Base-by-base conservation (phyloP, 37 sponge, comb jelly and placozoan genomes). In the Halichondria panicea region DNA sequence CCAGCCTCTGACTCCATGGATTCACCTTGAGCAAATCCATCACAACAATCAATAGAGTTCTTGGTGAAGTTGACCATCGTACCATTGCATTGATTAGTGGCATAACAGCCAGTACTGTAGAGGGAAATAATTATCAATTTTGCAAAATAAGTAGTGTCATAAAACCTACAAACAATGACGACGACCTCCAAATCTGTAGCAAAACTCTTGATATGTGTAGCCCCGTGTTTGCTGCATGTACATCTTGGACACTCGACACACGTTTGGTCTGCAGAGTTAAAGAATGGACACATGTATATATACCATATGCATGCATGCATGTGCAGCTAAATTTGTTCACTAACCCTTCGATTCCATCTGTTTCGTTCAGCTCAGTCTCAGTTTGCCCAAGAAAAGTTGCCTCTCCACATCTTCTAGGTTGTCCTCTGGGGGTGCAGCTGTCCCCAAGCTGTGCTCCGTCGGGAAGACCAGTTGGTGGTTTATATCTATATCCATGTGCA, bases 231-330 rank as follows among this genome's bases (percentile, higher is more conserved):
- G 48, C 22, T 33, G 38, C 6, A 2, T 25, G 22, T 55, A n/a
- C 57, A 71, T 54, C 57, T n/a, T 50, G 38, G 4, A 15, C 7
- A 37, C 54, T 4, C 11, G 22, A 31, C 72, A 71, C 4, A 71
- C 57, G 54, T 71, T 71, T 12, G 72, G 72, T 4, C 72, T 71
- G 72, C n/a, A 53, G n/a, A 42, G 31, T 9, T 45, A 44, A 44
- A 6, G 8, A 65, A 8, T 12, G 53, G 31, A 38, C 9, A 13
- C 34, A 65, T 35, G 11, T 40, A 9, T n/a, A 39, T 33, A 65
- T 65, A 35, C 28, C 22, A 15, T n/a, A 4, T 34, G 66, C 19
- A 36, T 22, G 40, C 66, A 65, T 38, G 42, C 66, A 65, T 39
- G 42, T 65, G 25, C 19, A 11, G 25, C n/a, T 21, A 24, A 58